Base-by-base conservation (phyloP, 2,888 invertebrate genomes). In the Cylloceria caligata region DNA sequence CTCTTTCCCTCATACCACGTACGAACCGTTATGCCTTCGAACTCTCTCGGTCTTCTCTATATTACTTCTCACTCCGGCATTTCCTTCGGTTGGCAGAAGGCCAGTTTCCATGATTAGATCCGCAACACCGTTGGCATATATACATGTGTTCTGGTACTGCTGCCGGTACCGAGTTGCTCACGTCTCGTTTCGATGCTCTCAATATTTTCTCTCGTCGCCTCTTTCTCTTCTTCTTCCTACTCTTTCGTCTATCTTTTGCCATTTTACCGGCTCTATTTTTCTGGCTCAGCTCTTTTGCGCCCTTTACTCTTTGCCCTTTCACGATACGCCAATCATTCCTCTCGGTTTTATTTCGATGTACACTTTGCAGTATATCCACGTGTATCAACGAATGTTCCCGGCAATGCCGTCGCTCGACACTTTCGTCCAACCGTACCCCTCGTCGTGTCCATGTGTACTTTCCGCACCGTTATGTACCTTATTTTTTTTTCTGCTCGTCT, bases 51-150 rank as follows among this genome's bases (percentile, higher is more conserved):
- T 67, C 24, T 9, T 64, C 64, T 52, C 77, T 64, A 60, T 55
- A 71, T 83, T 30, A 76, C 68, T 24, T 62, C 74, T 45, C 45
- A 67, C 60, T 80, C 49, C 21, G 68, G 42, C 76, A 75, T 71
- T 80, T 84, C 67, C 82, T 72, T 83, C 76, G 72, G 83, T 85
- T 86, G 86, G 87, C 87, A 73, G 60, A 83, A 71, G 77, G 84
- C 87, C 87, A 88, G 85, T 85, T 88, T 87, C 87, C 88, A 88
- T 88, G 90, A 89, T 90, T 89, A 89, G 89, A 89, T 88, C 88
- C 85, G 79, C 84, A 84, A 84, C 84, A 81, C 84, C 71, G 83
- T 75, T 81, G 64, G 13, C 39, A 13, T 65, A 76, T 72, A 49
- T 45, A 67, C 72, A 68, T 72, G 67, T 75, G 65, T 21, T 30